Evolutionary conservation across 2,888 invertebrate species (phyloP).

Genomic region (Pristionchus fissidentatus): DNA sequence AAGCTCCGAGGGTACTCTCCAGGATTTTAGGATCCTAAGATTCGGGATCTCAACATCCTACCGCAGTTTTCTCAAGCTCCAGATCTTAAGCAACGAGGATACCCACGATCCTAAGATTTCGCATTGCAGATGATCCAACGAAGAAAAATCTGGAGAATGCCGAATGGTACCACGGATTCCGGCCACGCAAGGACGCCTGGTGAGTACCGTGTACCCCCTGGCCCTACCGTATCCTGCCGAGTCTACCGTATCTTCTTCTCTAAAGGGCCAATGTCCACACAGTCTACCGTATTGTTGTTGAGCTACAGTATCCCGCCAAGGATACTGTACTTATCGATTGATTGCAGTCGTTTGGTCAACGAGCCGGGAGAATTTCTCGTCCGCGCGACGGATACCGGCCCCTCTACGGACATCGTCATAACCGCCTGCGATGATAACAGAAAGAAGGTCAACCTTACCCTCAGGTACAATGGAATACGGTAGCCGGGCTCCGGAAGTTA

Average conservation of each 20-base stretch:
- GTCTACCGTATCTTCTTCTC: too few relatives aligned
- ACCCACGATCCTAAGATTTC: too few relatives aligned
- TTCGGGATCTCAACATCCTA: too few relatives aligned
- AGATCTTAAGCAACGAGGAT: too few relatives aligned
- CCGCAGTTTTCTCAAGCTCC: too few relatives aligned
- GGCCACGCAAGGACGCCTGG: conserved; percentile 59
- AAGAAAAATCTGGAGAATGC: conserved; percentile 55
- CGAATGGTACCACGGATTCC: conserved; percentile 60
- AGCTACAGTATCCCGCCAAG: neutral
- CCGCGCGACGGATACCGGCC: conserved; percentile 58
- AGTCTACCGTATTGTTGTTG: neutral
- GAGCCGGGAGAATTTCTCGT: conserved; percentile 62
- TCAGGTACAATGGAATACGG: conserved; percentile 43
- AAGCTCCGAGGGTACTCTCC: too few relatives aligned
- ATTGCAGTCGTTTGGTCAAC: conserved; percentile 49
- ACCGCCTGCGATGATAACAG: conserved; percentile 52
- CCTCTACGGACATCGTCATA: conserved; percentile 51
- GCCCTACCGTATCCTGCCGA: neutral
- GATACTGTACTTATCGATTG: neutral
- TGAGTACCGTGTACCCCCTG: too few relatives aligned
- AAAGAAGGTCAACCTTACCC: conserved; percentile 52
- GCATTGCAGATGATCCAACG: neutral
- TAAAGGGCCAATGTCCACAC: too few relatives aligned
- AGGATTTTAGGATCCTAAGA: too few relatives aligned
- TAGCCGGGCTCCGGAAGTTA: neutral